phyloP scores from a whole-genome alignment of 2,113 vertebrate genomes.

The Eubucco bourcierii region DNA sequence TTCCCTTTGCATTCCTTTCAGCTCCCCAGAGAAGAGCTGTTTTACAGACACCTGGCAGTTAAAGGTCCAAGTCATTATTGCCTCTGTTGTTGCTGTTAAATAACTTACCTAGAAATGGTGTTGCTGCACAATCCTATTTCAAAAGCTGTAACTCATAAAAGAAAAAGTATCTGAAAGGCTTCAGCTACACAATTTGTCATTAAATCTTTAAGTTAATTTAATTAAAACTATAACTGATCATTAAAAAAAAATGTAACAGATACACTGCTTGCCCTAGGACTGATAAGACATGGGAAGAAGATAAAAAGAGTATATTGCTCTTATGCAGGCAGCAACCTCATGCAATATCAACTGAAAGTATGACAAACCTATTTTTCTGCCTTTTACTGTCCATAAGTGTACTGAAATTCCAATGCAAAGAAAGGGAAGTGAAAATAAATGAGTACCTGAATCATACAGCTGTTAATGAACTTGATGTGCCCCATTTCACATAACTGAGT shows the following conservation, averaged over 20 bases:
- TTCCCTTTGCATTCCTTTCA: slow-evolving; percentile 61
- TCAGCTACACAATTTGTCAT: not conserved
- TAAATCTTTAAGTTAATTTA: slow-evolving; percentile 29
- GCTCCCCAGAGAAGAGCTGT: slow-evolving; percentile 37
- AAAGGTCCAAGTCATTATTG: slow-evolving; percentile 17
- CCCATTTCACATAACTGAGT: not conserved
- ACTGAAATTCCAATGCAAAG: not conserved
- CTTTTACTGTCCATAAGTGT: not conserved
- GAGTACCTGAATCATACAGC: not conserved
- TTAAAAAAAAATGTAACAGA: not conserved
- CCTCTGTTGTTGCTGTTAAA: not conserved
- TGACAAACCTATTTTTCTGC: not conserved
- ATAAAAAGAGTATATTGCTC: not conserved
- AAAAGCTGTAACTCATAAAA: not conserved
- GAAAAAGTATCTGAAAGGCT: not conserved
- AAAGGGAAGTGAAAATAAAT: not conserved
- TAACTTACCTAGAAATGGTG: not conserved
- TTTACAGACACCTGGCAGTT: slow-evolving; percentile 47
- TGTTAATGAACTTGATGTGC: not conserved
- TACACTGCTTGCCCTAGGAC: not conserved
- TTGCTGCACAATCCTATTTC: not conserved
- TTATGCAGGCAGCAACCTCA: not conserved
- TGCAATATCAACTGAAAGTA: not conserved
- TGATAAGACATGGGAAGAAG: not conserved
- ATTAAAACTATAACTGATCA: not conserved